Conservation (phyloP, 2,888 invertebrate species). For the Stictocephala bisonia region DNA sequence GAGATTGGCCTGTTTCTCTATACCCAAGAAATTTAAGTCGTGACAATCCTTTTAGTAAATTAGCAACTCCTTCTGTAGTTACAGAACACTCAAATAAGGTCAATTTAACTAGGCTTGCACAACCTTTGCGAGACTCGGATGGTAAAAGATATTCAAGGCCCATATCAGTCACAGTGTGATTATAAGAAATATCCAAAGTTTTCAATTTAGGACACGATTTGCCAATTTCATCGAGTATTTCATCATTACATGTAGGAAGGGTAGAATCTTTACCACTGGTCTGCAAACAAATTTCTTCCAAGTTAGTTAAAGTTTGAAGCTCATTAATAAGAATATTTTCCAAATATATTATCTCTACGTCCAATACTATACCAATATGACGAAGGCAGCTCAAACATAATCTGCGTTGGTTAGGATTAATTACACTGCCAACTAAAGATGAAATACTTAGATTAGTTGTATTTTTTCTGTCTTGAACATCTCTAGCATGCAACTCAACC, state of each 20-base stretch:
- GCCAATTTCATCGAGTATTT: conserved; percentile 37
- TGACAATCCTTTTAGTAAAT: conserved; percentile 21
- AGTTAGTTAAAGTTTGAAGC: conserved; percentile 14
- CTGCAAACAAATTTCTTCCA: conserved; percentile 31
- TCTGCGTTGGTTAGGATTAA: conserved; percentile 12
- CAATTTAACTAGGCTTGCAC: conserved; percentile 8
- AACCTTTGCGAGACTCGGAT: neutral
- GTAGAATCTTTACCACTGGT: conserved; percentile 35
- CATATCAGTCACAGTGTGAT: conserved; percentile 20
- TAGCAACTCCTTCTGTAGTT: conserved; percentile 20
- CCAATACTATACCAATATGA: conserved; percentile 24
- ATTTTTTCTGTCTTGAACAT: neutral
- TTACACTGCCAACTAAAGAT: conserved; percentile 19
- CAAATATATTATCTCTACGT: conserved; percentile 37
- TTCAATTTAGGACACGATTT: conserved; percentile 2
- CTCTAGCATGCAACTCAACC: conserved; percentile 11
- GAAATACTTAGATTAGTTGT: neutral
- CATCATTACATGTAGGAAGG: conserved; percentile 36
- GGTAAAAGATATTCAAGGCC: conserved; percentile 23
- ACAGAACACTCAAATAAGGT: conserved; percentile 42
- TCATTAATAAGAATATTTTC: conserved; percentile 13
- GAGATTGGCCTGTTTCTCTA: conserved; percentile 31
- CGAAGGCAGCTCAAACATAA: conserved; percentile 31
- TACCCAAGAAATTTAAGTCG: conserved; percentile 33
- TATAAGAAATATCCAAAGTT: conserved; percentile 35